A percentile compares a stretch with the other conserved stretches of the same genome.
Evolutionary conservation across 1,140 invertebrate species (phyloP).

Genomic region (Leptestheria dahalacensis): DNA sequence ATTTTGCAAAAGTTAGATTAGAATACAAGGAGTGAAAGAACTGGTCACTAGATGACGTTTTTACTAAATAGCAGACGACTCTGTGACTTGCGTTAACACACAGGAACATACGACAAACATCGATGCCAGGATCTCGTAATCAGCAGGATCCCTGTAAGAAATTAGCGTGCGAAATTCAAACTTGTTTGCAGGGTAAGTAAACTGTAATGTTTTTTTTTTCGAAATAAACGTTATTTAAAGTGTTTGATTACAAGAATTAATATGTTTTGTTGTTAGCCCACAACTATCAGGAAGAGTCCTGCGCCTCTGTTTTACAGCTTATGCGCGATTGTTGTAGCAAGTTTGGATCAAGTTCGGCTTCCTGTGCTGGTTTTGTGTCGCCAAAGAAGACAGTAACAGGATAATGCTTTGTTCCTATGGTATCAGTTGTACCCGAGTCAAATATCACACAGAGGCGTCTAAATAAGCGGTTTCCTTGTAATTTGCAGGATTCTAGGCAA

Average conservation of each 20-base stretch:
- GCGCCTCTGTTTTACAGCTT: neutral
- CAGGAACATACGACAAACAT: too few species aligned
- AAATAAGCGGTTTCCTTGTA: neutral
- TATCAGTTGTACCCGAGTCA: too few species aligned
- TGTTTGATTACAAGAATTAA: too few species aligned
- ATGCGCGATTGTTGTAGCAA: conserved; percentile 1
- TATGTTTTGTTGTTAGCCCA: neutral
- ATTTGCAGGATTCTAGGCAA: conserved; percentile 6
- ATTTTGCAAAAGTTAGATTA: too few species aligned
- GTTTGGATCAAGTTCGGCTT: neutral
- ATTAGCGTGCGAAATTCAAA: conserved; percentile 7
- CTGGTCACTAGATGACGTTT: too few species aligned
- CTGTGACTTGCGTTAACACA: too few species aligned
- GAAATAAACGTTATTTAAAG: too few species aligned
- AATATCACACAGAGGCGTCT: neutral
- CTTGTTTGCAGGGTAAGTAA: conserved; percentile 9
- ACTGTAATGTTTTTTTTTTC: neutral
- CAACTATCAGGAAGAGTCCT: neutral
- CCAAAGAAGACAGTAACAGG: too few species aligned
- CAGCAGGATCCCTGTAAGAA: conserved; percentile 6
- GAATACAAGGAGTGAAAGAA: too few species aligned
- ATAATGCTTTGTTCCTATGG: too few species aligned
- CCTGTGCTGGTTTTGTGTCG: neutral
- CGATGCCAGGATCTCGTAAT: too few species aligned
- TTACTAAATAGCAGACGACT: too few species aligned